These are phyloP conservation scores for Oegoconia quadripuncta DNA, from an alignment of 2,888 invertebrate genomes.

Conservation along the genomic window DNA sequence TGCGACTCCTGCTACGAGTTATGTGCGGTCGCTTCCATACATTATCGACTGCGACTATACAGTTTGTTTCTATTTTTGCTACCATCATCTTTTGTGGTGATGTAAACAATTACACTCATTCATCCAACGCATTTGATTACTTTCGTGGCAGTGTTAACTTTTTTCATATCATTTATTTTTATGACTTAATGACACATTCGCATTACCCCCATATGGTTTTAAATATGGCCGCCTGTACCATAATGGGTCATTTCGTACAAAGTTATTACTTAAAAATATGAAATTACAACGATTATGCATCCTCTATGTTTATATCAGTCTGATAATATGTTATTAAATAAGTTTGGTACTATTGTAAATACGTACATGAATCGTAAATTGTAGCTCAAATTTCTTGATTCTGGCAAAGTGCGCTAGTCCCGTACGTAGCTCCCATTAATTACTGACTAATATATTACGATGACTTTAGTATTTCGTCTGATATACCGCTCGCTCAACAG, in stretches of 20 bases:
- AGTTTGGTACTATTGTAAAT: conserved; percentile 19
- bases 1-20: background rate
- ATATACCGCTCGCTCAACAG: conserved; percentile 16
- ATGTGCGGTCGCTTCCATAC: too few species aligned
- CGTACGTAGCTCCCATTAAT: conserved; percentile 26
- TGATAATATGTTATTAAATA: conserved; percentile 14
- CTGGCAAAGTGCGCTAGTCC: conserved; percentile 15
- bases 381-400: conserved; percentile 1
- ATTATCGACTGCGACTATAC: conserved; percentile 58
- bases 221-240: conserved; percentile 14
- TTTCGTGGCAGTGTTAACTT: conserved; percentile 35
- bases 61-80: conserved; percentile 62
- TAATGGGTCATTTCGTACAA: conserved; percentile 14
- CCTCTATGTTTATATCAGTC: conserved; percentile 19
- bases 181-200: conserved; percentile 44
- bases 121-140: conserved; percentile 45
- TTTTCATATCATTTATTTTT: conserved; percentile 41
- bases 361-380: conserved; percentile 15
- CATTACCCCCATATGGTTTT: conserved; percentile 26
- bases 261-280: conserved; percentile 13
- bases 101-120: conserved; percentile 53
- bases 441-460: conserved; percentile 31
- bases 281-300: conserved; percentile 15
- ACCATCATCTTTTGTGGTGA: conserved; percentile 52
- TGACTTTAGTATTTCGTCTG: conserved; percentile 31